A percentile compares a stretch with the other conserved stretches of the same genome.
phyloP scores from a whole-genome alignment of 2,113 vertebrate species.

The Petroica traversi region DNA sequence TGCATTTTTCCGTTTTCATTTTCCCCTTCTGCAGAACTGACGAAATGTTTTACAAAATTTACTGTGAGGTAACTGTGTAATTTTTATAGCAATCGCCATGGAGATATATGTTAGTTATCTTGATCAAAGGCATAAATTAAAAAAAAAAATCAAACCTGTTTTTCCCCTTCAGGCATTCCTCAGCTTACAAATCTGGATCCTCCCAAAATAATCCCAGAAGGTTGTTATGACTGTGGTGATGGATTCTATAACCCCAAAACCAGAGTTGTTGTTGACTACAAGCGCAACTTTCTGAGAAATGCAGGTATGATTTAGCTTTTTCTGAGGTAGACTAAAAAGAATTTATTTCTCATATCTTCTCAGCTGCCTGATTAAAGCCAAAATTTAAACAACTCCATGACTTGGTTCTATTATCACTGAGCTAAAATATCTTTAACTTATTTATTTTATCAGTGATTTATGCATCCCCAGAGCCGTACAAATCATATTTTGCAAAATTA shows the following conservation, averaged over 20 bases:
- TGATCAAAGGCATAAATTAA: neutral
- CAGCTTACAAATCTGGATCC: constrained; percentile 86
- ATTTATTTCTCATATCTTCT: neutral
- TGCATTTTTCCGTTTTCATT: neutral
- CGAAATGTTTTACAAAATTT: neutral
- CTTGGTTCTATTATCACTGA: neutral
- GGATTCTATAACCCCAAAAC: constrained; percentile 90
- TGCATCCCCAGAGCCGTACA: neutral
- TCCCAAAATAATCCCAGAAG: constrained; percentile 79
- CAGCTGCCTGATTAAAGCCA: neutral
- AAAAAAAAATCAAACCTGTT: neutral
- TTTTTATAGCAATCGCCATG: neutral
- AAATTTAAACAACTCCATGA: neutral
- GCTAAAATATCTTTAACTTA: neutral
- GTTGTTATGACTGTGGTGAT: constrained; percentile 90
- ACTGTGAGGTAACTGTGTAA: neutral
- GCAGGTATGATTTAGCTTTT: constrained; percentile 78
- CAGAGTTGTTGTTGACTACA: constrained; percentile 80
- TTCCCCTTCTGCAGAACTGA: neutral
- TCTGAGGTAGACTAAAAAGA: neutral
- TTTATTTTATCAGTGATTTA: neutral
- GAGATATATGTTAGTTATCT: neutral
- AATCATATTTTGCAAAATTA: neutral
- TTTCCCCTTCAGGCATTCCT: constrained; percentile 78
- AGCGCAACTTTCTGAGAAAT: constrained; percentile 81